These are phyloP conservation scores for Penaeus japonicus DNA, from an alignment of 1,140 invertebrate genomes.

Conservation along the genomic window DNA sequence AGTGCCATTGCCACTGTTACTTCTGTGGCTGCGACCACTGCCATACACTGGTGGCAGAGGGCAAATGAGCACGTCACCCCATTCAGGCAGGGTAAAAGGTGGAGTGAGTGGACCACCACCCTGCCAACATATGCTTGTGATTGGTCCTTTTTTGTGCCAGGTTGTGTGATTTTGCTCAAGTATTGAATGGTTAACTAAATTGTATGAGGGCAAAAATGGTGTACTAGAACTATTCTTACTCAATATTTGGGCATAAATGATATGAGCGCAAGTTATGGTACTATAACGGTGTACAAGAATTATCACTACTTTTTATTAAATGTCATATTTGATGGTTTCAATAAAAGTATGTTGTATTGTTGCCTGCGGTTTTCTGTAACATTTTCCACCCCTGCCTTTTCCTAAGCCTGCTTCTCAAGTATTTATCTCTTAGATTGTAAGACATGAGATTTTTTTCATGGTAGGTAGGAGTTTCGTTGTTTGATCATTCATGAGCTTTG, in stretches of 20 bases:
- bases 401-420: constrained; percentile 53
- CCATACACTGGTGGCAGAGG: constrained; percentile 10
- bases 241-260: constrained; percentile 54
- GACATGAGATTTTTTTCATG: constrained; percentile 25
- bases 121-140: constrained; percentile 46
- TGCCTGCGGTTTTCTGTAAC: constrained; percentile 52
- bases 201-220: constrained; percentile 41
- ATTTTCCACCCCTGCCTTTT: constrained; percentile 54
- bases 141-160: constrained; percentile 45
- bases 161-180: constrained; percentile 57
- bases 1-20: constrained; percentile 10
- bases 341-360: constrained; percentile 47
- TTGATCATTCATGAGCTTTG: constrained; percentile 52
- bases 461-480: constrained; percentile 49
- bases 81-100: constrained; percentile 31
- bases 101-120: not conserved
- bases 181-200: constrained; percentile 42
- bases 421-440: constrained; percentile 48
- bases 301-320: constrained; percentile 52
- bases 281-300: constrained; percentile 53
- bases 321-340: constrained; percentile 57
- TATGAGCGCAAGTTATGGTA: constrained; percentile 44
- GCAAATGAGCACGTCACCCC: constrained; percentile 36
- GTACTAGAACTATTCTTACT: constrained; percentile 20
- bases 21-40: constrained; percentile 8